These are phyloP conservation scores for Plemyria rubiginata DNA, from an alignment of 2,888 invertebrate species.

Conservation along the genomic window DNA sequence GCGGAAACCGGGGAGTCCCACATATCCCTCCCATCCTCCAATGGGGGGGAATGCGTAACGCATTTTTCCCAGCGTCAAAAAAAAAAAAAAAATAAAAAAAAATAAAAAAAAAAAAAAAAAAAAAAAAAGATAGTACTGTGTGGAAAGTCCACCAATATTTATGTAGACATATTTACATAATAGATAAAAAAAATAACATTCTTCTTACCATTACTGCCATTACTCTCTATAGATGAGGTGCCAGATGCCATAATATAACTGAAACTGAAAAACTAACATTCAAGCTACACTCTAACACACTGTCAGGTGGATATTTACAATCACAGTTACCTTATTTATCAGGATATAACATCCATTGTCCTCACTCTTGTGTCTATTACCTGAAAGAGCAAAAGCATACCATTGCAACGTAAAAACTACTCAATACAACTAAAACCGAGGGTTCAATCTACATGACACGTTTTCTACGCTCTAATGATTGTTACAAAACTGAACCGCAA, in stretches of 20 bases:
- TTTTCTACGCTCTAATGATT: constrained; percentile 81
- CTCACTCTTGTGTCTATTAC: constrained; percentile 41
- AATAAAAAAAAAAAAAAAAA: too few species aligned
- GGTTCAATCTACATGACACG: constrained; percentile 75
- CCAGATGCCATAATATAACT: constrained; percentile 89
- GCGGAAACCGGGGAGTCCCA: too few species aligned
- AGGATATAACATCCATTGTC: constrained; percentile 57
- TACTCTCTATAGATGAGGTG: constrained; percentile 91
- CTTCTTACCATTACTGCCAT: constrained; percentile 89
- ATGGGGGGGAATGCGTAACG: too few species aligned
- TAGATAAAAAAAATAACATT: constrained; percentile 9
- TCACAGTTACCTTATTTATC: constrained; percentile 51
- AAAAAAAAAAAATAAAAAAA: too few species aligned
- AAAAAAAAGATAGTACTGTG: too few species aligned
- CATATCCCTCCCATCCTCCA: too few species aligned
- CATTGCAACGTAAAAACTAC: constrained; percentile 49
- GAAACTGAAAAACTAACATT: constrained; percentile 50
- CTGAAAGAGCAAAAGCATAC: constrained; percentile 38
- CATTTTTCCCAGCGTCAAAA: too few species aligned
- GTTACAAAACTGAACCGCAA: constrained; percentile 77
- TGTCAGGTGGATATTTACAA: constrained; percentile 6
- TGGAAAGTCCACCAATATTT: too few species aligned
- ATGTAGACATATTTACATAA: too few species aligned
- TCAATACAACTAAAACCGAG: constrained; percentile 49
- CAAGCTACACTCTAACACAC: constrained; percentile 13